Percentiles rank a stretch among this genome's conserved stretches.
These are phyloP conservation scores for Rhabdomys pumilio DNA, from an alignment of 2,797 vertebrate genomes.

Conservation along the genomic window DNA sequence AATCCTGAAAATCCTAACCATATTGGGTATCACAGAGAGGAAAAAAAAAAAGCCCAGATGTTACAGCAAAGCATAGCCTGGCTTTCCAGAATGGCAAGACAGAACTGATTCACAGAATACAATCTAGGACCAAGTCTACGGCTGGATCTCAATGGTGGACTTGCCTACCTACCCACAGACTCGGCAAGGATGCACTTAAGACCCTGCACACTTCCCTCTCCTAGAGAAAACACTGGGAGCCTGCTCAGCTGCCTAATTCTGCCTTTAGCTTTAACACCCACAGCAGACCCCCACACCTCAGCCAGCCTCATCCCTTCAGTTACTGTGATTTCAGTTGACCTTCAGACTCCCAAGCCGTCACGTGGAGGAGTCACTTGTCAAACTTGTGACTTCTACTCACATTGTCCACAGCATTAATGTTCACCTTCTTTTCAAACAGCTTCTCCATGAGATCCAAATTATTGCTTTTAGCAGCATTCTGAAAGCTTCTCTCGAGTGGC, in stretches of 20 bases:
- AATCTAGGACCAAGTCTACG: background rate
- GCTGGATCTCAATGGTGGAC: background rate
- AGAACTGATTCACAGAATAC: background rate
- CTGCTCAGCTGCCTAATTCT: background rate
- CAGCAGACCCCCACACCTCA: background rate
- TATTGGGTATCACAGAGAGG: conserved; percentile 8
- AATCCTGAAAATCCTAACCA: conserved; percentile 47
- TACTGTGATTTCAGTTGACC: background rate
- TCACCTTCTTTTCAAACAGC: conserved; percentile 91
- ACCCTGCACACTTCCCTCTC: background rate
- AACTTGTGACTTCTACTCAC: conserved; percentile 88
- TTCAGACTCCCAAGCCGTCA: background rate
- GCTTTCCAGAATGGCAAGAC: conserved; percentile 60
- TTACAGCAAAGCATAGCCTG: conserved; percentile 45
- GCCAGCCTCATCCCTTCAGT: background rate
- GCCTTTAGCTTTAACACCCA: conserved; percentile 10
- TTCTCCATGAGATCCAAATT: conserved; percentile 93
- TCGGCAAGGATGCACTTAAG: background rate
- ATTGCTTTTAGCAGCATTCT: conserved; percentile 94
- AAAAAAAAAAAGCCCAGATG: background rate
- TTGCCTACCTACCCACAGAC: conserved; percentile 16
- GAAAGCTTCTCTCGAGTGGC: conserved; percentile 93
- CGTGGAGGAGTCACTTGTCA: background rate
- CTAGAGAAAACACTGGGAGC: background rate
- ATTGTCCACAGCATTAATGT: conserved; percentile 93